Base-by-base conservation (phyloP, 2,797 vertebrate genomes). In the Rhinophrynus dorsalis region DNA sequence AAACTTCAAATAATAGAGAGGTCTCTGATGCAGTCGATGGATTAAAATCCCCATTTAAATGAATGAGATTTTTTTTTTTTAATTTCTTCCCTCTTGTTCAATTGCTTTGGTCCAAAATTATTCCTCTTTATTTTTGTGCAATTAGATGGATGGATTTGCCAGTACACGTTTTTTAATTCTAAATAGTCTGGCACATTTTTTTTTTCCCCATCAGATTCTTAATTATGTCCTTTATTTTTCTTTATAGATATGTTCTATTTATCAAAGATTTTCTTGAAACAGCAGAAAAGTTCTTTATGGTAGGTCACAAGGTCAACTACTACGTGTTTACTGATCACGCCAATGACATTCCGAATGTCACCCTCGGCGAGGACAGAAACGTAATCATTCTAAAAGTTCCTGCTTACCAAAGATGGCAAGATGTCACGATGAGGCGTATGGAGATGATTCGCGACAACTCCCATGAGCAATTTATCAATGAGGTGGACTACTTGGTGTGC, bases 391-490 rank as follows among this genome's bases (percentile, higher is more conserved):
- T 81, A 15, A 38, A 35, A 0, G 77, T 90, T 37, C 73, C 29
- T 0, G 51, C 56, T 4, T 74, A 84, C 3, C 1, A 0, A 0
- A 82, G 90, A 15, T 91, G 91, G 90, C 90, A 92, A 71, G 86
- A 90, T 21, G 85, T 92, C 75, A 84, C 84, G 0, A 82, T 88
- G 74, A 67, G 65, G 1, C 76, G 89, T 51, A 84, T 85, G 0
- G 68, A 82, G 33, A 60, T 83, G 0, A 75, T 90, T 30, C 78
- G 81, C 48, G 63, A 1, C 1, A 40, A 86, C 48, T 77, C 83
- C 0, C 71, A 76, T 33, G 45, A 77, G 3, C 24, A n/a, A 6
- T 68, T 85, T 1, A 32, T 0, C 0, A 2, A 32, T 2, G 1
- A 59, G 1, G 26, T 13, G 0, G 50, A 86, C 62, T 90, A 77